Conservation (phyloP, 2,888 invertebrate genomes). For the Ophioninae sp. region DNA sequence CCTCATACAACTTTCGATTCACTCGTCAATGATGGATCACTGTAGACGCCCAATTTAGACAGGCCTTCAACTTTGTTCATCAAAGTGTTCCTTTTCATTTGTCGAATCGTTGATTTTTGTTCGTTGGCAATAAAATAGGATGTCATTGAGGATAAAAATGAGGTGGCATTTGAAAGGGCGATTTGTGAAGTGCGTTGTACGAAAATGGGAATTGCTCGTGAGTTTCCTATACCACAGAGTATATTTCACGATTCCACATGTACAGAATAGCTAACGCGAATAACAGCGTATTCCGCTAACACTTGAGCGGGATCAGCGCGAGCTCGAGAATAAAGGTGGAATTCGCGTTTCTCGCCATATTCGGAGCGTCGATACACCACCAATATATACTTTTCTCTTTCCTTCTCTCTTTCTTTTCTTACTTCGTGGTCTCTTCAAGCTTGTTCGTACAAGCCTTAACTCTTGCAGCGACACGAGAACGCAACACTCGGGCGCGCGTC, state of each 20-base stretch:
- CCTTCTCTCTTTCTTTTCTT: constrained; percentile 31
- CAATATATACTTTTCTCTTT: constrained; percentile 38
- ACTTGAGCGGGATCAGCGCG: constrained; percentile 23
- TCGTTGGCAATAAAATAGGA: too few species aligned
- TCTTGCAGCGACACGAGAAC: constrained; percentile 64
- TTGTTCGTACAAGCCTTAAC: constrained; percentile 69
- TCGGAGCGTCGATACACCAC: constrained; percentile 68
- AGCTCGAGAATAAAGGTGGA: constrained; percentile 69
- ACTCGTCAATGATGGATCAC: too few species aligned
- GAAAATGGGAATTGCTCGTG: neutral
- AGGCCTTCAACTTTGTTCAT: too few species aligned
- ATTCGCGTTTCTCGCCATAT: constrained; percentile 79
- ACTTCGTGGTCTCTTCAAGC: constrained; percentile 43
- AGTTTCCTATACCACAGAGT: constrained; percentile 6
- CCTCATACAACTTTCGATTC: too few species aligned
- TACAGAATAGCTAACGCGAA: constrained; percentile 10
- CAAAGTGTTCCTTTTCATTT: too few species aligned
- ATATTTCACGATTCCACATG: constrained; percentile 20
- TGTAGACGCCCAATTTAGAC: too few species aligned
- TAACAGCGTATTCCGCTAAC: constrained; percentile 39
- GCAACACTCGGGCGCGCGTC: constrained; percentile 46
- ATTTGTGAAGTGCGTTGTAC: neutral
- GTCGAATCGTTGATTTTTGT: too few species aligned
- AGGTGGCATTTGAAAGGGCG: neutral
- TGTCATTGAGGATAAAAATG: neutral